A percentile compares a stretch with the other conserved stretches of the same genome.
phyloP scores from a whole-genome alignment of 1,140 invertebrate species.

The Aleiodes sp. region DNA sequence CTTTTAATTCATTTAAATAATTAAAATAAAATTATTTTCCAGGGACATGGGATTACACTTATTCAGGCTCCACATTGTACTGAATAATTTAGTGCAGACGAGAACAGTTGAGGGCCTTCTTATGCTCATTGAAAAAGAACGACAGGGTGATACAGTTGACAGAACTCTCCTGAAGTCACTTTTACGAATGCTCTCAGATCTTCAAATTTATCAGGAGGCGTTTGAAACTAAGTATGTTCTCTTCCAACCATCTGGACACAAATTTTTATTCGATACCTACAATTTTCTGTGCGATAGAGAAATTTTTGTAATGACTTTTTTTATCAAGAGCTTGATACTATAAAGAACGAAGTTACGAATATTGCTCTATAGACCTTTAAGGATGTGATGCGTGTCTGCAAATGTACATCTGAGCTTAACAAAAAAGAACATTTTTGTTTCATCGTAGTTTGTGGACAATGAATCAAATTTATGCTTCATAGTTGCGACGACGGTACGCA shows the following conservation, averaged over 20 bases:
- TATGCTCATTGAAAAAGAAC: constrained; percentile 92
- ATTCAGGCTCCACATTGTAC: constrained; percentile 92
- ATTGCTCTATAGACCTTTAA: too few relatives aligned
- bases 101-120: constrained; percentile 95
- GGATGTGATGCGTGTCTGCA: too few relatives aligned
- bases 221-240: constrained; percentile 88
- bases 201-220: constrained; percentile 95
- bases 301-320: too few relatives aligned
- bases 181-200: constrained; percentile 95
- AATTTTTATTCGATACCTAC: too few relatives aligned
- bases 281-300: too few relatives aligned
- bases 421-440: too few relatives aligned
- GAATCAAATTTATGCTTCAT: too few relatives aligned
- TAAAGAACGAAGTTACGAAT: too few relatives aligned
- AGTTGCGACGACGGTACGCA: too few relatives aligned
- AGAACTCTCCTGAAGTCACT: constrained; percentile 93
- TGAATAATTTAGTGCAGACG: constrained; percentile 90
- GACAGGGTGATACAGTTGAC: constrained; percentile 94
- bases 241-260: neutral
- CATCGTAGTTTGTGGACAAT: too few relatives aligned
- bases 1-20: neutral
- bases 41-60: constrained; percentile 98
- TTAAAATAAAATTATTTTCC: constrained; percentile 47
- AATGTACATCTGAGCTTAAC: too few relatives aligned
- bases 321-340: too few relatives aligned